phyloP scores from a whole-genome alignment of 2,113 vertebrate genomes.

The Limanda limanda region DNA sequence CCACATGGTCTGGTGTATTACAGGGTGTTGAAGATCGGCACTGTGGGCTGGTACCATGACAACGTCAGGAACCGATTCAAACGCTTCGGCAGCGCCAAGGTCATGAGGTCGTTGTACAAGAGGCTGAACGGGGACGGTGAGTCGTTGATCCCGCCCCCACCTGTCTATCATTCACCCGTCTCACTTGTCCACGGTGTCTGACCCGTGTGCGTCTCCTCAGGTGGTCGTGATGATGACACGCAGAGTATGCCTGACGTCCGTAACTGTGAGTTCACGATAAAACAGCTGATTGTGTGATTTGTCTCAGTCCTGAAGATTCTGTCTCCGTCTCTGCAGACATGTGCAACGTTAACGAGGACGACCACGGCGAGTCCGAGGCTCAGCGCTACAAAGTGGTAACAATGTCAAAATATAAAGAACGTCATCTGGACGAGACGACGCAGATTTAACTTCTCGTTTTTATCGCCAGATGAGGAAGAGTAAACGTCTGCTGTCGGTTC shows the following conservation, averaged over 20 bases:
- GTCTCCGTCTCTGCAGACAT: constrained; percentile 52
- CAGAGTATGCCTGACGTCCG: constrained; percentile 82
- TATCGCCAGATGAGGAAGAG: constrained; percentile 84
- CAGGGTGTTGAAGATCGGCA: constrained; percentile 91
- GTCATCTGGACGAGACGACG: no score
- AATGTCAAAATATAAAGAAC: no score
- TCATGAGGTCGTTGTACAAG: constrained; percentile 90
- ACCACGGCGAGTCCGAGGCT: constrained; percentile 73
- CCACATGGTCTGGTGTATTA: not conserved
- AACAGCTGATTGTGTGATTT: not conserved
- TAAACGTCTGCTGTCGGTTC: constrained; percentile 92
- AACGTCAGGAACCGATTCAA: constrained; percentile 92
- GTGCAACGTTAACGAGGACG: constrained; percentile 77
- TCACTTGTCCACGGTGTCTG: no score
- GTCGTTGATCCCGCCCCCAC: no score
- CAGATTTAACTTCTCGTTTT: no score
- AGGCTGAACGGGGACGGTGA: constrained; percentile 84
- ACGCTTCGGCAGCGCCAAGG: constrained; percentile 93
- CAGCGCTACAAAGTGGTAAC: constrained; percentile 81
- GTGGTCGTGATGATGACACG: constrained; percentile 79
- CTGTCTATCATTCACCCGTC: no score
- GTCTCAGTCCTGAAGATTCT: not conserved
- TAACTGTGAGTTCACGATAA: constrained; percentile 71
- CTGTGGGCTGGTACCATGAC: constrained; percentile 92
- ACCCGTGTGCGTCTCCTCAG: constrained; percentile 35